Percentiles rank a stretch among this genome's conserved stretches.
Conservation (phyloP, 1,140 invertebrate genomes). For the Hermetia illucens region DNA sequence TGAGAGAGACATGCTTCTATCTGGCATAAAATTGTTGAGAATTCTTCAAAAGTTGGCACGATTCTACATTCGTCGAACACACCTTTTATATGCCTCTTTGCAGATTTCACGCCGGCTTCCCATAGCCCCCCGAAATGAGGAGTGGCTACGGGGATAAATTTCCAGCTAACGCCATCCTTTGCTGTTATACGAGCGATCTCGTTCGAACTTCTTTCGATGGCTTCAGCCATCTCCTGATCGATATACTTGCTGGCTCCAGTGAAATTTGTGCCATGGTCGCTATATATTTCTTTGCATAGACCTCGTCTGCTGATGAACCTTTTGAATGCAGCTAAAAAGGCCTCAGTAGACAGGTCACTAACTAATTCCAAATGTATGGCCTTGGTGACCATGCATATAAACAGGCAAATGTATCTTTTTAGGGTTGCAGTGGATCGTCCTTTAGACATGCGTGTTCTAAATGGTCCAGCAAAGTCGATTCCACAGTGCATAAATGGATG, state of each 20-base stretch:
- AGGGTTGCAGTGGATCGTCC: conserved; percentile 2
- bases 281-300: conserved; percentile 13
- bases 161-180: too few relatives aligned
- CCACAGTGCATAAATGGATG: conserved; percentile 22
- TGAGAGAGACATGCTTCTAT: conserved; percentile 17
- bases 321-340: conserved; percentile 18
- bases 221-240: too few relatives aligned
- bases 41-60: conserved; percentile 11
- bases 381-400: conserved; percentile 18
- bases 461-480: conserved; percentile 29
- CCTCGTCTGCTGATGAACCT: conserved; percentile 20
- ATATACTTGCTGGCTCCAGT: conserved; percentile 15
- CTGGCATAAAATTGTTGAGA: conserved; percentile 9
- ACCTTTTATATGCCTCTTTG: conserved; percentile 11
- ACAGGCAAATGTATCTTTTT: conserved; percentile 14
- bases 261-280: conserved; percentile 24
- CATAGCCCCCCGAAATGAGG: too few relatives aligned
- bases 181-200: too few relatives aligned
- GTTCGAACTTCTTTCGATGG: too few relatives aligned
- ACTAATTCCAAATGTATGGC: conserved; percentile 29
- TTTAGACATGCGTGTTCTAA: conserved; percentile 12
- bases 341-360: conserved; percentile 16
- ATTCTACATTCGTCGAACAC: conserved; percentile 10
- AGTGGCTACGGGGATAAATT: too few relatives aligned
- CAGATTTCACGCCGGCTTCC: conserved; percentile 12